A percentile compares a stretch with the other conserved stretches of the same genome.
Evolutionary conservation across 2,797 vertebrate genomes (phyloP).

Genomic region (Cynopterus sphinx): DNA sequence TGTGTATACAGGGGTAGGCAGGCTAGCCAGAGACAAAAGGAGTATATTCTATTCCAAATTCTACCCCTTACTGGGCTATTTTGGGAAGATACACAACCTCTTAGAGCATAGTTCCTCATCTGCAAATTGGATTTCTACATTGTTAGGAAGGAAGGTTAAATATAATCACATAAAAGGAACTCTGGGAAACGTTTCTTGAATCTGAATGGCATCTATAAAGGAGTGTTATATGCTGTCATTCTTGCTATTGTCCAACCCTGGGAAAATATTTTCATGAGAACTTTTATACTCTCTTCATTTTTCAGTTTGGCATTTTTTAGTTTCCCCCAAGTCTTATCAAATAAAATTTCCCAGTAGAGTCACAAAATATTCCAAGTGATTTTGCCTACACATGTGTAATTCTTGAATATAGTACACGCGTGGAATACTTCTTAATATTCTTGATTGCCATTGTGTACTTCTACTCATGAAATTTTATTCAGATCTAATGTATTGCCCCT

Average conservation of each 20-base stretch:
- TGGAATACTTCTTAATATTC: not conserved
- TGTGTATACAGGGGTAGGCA: not conserved
- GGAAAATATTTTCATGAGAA: slow-evolving; percentile 14
- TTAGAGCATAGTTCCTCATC: not conserved
- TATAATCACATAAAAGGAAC: not conserved
- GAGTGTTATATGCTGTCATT: not conserved
- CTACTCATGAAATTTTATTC: not conserved
- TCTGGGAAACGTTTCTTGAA: not conserved
- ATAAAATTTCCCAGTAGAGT: not conserved
- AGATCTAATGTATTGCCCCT: not conserved
- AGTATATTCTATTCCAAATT: not conserved
- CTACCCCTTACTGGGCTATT: not conserved
- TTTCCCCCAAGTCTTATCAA: not conserved
- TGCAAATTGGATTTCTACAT: slow-evolving; percentile 12
- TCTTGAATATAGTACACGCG: not conserved
- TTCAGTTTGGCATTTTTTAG: not conserved
- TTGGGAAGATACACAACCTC: not conserved
- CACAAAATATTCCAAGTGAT: not conserved
- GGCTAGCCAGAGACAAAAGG: not conserved
- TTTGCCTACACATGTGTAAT: not conserved
- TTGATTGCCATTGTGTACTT: not conserved
- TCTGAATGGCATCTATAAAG: not conserved
- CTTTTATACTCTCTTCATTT: not conserved
- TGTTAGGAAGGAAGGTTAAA: not conserved
- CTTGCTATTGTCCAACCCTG: not conserved